Base-by-base conservation (phyloP, 2,797 vertebrate species). In the Rhinogobio ventralis region DNA sequence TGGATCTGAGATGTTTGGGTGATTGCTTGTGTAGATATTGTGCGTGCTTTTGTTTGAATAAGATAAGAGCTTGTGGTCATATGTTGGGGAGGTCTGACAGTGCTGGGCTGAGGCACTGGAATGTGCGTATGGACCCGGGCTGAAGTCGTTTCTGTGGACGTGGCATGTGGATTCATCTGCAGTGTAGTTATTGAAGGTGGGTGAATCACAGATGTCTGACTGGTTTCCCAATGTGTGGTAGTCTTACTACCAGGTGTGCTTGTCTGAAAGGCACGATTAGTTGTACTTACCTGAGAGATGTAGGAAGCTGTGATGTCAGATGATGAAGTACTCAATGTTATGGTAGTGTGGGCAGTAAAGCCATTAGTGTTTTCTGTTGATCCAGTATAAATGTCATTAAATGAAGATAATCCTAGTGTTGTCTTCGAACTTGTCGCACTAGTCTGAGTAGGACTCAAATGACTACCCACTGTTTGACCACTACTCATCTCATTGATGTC, bases 31-130 rank as follows among this genome's bases (percentile, higher is more conserved):
- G 64, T 57, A 57, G 30, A 64, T 28, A 49, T 14, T 53, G 73
- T 57, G n/a, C 68, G 60, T 77, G 85, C 83, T 7, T 88, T 80
- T 39, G 79, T 30, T n/a, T 36, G 33, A 42, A 33, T 33, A 25
- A n/a, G 28, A 51, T 62, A 17, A 73, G 88, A 69, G 87, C 75
- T 89, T 86, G 20, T 30, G 9, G 64, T 2, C 9, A 25, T 30
- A 20, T 42, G 28, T 67, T n/a, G 30, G 28, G 33, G 0, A 77
- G 33, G 42, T 49, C 36, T 5, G 87, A 78, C 69, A 75, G 82
- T 83, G 39, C 76, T 46, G 23, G 17, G 13, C 19, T 66, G 57
- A 49, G 33, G 36, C 46, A 57, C 45, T 25, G 57, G 64, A 87
- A 71, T 1, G 75, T 87, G 45, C 19, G 17, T 2, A 62, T n/a